Conservation (phyloP, 2,113 vertebrate species). For the Chaetura pelagica region DNA sequence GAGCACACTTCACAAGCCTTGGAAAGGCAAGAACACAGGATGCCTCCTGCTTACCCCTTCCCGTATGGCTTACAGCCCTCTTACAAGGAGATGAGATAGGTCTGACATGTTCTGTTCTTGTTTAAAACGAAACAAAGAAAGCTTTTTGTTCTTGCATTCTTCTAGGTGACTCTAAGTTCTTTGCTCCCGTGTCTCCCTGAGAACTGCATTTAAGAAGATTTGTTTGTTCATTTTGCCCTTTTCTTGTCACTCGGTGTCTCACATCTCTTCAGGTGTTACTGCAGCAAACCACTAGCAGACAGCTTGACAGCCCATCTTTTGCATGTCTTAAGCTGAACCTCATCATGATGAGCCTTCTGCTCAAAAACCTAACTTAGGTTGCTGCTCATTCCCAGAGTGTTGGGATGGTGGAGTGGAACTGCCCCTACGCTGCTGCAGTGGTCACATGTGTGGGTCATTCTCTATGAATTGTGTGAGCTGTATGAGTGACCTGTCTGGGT, state of each 20-base stretch:
- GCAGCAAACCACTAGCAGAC: not conserved
- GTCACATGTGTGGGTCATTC: fast-evolving
- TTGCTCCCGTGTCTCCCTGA: not conserved
- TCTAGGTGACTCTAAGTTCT: not conserved
- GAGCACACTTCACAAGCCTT: not conserved
- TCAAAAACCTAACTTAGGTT: not conserved
- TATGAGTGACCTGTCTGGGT: not conserved
- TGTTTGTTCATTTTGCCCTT: not conserved
- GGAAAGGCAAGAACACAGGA: not conserved
- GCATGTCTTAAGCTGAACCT: not conserved
- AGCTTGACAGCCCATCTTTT: not conserved
- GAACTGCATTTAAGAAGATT: not conserved
- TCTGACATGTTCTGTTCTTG: not conserved
- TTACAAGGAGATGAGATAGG: not conserved
- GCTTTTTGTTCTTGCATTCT: not conserved
- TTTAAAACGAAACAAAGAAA: not conserved
- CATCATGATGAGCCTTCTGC: not conserved
- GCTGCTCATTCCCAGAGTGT: not conserved
- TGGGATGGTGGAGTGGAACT: not conserved
- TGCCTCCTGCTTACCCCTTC: not conserved
- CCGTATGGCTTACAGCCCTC: not conserved
- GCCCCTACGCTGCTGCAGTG: not conserved
- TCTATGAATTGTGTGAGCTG: not conserved
- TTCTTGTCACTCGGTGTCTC: not conserved
- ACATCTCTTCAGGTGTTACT: not conserved